Conservation (phyloP, 2,113 vertebrate species). For the Notothenia coriiceps region DNA sequence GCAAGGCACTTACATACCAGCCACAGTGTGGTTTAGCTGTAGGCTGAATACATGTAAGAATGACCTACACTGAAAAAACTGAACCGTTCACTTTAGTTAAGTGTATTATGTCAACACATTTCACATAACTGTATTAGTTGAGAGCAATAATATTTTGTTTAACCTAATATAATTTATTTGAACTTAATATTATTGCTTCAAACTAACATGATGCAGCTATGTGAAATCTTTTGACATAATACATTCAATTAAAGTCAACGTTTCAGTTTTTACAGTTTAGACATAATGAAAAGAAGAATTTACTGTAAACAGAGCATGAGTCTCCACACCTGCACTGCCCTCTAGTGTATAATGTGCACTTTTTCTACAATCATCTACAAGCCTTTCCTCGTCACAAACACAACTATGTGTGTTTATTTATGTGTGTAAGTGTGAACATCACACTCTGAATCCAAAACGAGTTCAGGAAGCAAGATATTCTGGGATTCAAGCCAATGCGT, state of each 20-base stretch:
- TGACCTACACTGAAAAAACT: too few relatives aligned
- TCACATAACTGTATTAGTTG: too few relatives aligned
- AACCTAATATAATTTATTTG: too few relatives aligned
- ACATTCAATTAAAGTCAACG: too few relatives aligned
- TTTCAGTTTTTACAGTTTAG: too few relatives aligned
- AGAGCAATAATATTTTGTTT: too few relatives aligned
- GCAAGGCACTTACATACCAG: neutral
- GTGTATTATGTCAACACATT: too few relatives aligned
- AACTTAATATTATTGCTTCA: too few relatives aligned
- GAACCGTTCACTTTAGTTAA: too few relatives aligned
- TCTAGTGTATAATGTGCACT: slow-evolving; percentile 9
- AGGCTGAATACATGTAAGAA: neutral
- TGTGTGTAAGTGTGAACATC: neutral
- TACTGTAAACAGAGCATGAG: neutral
- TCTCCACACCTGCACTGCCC: slow-evolving; percentile 22
- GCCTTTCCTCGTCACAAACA: neutral
- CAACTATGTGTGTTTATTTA: neutral
- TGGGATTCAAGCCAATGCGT: neutral
- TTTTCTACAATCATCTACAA: neutral
- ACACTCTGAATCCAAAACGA: neutral
- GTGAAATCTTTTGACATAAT: too few relatives aligned
- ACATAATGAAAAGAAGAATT: neutral
- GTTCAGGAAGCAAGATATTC: neutral
- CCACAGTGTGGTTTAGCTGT: neutral
- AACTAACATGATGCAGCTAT: too few relatives aligned